Evolutionary conservation across 1,140 invertebrate species (phyloP), one percentile per base, ranked within the genome.

Genomic region (Drosophila bipectinata): DNA sequence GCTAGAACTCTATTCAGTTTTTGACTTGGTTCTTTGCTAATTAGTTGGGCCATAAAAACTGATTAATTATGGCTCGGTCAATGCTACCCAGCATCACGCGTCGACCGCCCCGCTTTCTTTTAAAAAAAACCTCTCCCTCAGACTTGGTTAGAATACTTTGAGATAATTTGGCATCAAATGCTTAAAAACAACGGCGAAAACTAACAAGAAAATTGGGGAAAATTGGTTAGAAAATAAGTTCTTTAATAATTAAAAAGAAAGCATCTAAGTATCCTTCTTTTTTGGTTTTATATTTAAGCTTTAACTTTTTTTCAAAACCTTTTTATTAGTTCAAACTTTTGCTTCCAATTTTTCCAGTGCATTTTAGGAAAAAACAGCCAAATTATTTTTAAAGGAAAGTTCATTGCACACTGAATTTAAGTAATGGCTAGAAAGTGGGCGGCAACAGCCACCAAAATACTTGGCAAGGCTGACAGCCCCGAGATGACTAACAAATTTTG

Each of bases 61-160:
- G 76, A 84, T 84, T 84, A 79, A 84, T 84, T 88, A 79, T 79
- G 64, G 28, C 34, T 21, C 77, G 81, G 82, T 87, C 83, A 87
- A 88, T 88, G 83, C 72, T 77, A 79, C 32, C 49, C 48, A 66
- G 72, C 80, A 77, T 79, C 75, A 79, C 64, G 66, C 72, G 49
- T 41, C 30, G 45, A 12, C 18, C 56, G 48, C 45, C 51, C 37
- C 48, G 26, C 47, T 45, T 59, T 8, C 21, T 21, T 21, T 21
- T 21, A 2, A 21, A 21, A 21, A 21, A 21, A 21, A 21, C 21
- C 2, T 21, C 21, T 21, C 53, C 37, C 39, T 45, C 67, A 32
- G 53, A 49, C 62, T 82, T 81, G 75, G 71, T 64, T 58, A 62
- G 44, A 58, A 24, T 34, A 48, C 45, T 53, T 28, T 69, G 28